Evolutionary conservation across 2,888 invertebrate species (phyloP), one percentile per base, ranked within the genome.

Genomic region (Synanthedon andrenaeformis): DNA sequence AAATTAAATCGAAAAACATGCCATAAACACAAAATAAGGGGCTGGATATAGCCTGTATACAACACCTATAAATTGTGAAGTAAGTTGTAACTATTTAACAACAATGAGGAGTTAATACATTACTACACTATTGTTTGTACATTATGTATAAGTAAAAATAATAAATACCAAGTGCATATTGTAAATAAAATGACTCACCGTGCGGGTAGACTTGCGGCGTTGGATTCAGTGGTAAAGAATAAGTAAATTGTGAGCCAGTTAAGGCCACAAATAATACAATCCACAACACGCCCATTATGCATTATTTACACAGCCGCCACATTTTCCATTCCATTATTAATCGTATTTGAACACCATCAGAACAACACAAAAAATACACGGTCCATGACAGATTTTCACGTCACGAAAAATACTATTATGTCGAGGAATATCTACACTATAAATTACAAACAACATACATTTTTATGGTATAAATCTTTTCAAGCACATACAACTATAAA

Each of bases 301-400:
- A 83, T 83, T 85, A 87, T 87, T 82, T 82, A 74, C 73, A 82
- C 76, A 79, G 71, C 72, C 76, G 74, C 69, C 76, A 75, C 70
- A 85, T 76, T 85, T 82, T 83, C 66, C 76, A 76, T 82, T 79
- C 83, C 83, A 85, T 84, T 84, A 84, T 85, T 81, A 78, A 77
- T 75, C 65, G 73, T 78, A 82, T 78, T 77, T 72, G 78, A 76
- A 81, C 77, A 81, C 79, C 84, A 84, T 76, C 79, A 85, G 75
- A 83, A 79, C 79, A 83, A 79, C 79, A 82, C 81, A 85, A 82
- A 79, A 85, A 83, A 82, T 82, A 81, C 80, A 83, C 82, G 76
- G 84, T 86, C 76, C 82, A 80, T 79, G 82, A 82, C 82, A 79
- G 76, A 72, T 75, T 78, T 74, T 63, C 73, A 79, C 74, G 72